Percentiles rank a stretch among this genome's conserved stretches.
Conservation (phyloP, 2,113 vertebrate species). For the Tonatia bakeri region DNA sequence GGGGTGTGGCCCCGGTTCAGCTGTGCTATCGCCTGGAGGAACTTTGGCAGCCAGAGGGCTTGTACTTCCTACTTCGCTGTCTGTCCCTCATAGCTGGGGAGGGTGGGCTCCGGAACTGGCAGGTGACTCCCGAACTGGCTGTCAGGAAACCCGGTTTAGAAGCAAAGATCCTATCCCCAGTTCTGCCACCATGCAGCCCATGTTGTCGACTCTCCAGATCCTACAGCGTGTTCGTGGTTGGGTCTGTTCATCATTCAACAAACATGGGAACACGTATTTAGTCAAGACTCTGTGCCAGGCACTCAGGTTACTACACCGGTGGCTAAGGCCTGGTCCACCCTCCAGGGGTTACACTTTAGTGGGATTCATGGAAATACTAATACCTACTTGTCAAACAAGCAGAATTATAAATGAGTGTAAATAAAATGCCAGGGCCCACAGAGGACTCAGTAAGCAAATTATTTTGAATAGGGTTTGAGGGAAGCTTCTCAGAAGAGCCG, state of each 20-base stretch:
- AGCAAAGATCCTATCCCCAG: not conserved
- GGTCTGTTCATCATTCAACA: not conserved
- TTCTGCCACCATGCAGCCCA: accelerated
- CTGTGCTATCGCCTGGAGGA: not conserved
- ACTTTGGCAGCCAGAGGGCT: not conserved
- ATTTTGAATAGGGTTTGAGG: no score
- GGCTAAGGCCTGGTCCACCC: not conserved
- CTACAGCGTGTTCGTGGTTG: accelerated
- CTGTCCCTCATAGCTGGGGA: not conserved
- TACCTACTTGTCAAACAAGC: not conserved
- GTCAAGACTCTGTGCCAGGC: not conserved
- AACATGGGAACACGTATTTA: accelerated
- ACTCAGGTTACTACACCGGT: accelerated
- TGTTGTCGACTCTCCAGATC: accelerated
- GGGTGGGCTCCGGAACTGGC: not conserved
- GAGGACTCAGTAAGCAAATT: not conserved
- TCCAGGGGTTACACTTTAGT: accelerated
- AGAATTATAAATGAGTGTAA: not conserved
- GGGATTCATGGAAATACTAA: not conserved
- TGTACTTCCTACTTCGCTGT: not conserved
- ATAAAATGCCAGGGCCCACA: not conserved
- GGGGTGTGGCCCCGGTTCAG: not conserved
- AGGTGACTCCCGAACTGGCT: not conserved
- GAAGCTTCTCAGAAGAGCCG: not conserved
- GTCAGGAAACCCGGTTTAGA: not conserved